These are phyloP conservation scores for Gisinianus flammeolus DNA, from an alignment of 2,888 invertebrate species.

Conservation along the genomic window DNA sequence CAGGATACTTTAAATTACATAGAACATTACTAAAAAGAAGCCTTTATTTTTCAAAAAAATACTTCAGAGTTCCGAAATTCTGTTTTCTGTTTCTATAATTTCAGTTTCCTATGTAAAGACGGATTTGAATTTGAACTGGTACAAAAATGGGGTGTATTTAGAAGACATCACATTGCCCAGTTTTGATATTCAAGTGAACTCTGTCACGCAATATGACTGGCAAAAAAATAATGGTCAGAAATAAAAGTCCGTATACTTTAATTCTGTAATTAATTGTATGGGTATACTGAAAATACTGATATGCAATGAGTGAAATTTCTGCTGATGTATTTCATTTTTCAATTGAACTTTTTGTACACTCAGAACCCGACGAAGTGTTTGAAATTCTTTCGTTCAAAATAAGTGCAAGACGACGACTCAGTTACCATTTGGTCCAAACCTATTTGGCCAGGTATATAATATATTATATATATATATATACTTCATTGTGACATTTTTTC, in stretches of 20 bases:
- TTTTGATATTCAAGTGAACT: slow-evolving; percentile 26
- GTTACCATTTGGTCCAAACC: slow-evolving; percentile 54
- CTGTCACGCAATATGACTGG: background rate
- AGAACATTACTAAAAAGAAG: background rate
- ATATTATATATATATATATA: too few relatives aligned
- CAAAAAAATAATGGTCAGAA: slow-evolving; percentile 16
- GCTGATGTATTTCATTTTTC: too few relatives aligned
- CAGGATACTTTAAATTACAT: background rate
- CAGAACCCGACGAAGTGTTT: slow-evolving; percentile 15
- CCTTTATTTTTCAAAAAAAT: too few relatives aligned
- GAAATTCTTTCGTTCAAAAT: slow-evolving; percentile 29
- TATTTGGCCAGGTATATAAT: slow-evolving; percentile 43
- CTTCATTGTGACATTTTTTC: too few relatives aligned
- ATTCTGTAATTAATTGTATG: too few relatives aligned
- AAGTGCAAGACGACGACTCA: slow-evolving; percentile 30
- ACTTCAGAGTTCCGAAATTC: too few relatives aligned
- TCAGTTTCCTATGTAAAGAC: slow-evolving; percentile 30
- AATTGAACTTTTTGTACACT: too few relatives aligned
- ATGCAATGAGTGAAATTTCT: too few relatives aligned
- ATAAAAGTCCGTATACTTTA: background rate
- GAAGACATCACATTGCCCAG: slow-evolving; percentile 24
- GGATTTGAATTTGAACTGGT: slow-evolving; percentile 34
- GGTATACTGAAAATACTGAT: too few relatives aligned
- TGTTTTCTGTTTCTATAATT: background rate
- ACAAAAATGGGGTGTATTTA: slow-evolving; percentile 33